Conservation (phyloP, 2,113 vertebrate genomes). For the Varanus salvator region DNA sequence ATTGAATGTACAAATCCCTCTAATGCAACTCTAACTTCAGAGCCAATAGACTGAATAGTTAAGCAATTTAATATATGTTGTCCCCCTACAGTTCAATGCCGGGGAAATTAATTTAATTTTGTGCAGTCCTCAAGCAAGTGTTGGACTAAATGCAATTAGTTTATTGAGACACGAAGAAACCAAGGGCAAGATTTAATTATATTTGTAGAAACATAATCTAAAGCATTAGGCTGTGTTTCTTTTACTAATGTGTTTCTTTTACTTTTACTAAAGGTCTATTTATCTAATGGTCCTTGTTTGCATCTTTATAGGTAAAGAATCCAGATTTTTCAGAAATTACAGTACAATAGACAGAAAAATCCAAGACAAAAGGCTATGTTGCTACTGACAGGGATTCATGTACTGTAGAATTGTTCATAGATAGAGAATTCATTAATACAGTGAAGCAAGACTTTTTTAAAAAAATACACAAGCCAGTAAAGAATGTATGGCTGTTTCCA, state of each 20-base stretch:
- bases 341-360: neutral
- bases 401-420: neutral
- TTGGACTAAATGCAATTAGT: constrained; percentile 69
- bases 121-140: constrained; percentile 58
- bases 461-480: neutral
- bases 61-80: constrained; percentile 43
- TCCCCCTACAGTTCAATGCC: constrained; percentile 44
- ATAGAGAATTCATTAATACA: neutral
- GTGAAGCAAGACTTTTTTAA: neutral
- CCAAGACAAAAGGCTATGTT: neutral
- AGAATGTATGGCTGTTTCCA: neutral
- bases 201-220: constrained; percentile 61
- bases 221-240: constrained; percentile 39
- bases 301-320: constrained; percentile 47
- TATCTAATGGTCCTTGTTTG: constrained; percentile 46
- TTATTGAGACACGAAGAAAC: constrained; percentile 64
- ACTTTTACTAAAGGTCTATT: neutral
- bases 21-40: constrained; percentile 51
- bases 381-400: neutral
- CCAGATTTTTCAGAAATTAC: constrained; percentile 42
- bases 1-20: constrained; percentile 30
- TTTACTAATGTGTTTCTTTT: neutral
- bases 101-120: constrained; percentile 68
- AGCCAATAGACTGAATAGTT: constrained; percentile 46
- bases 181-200: constrained; percentile 63